Percentiles rank a stretch among this genome's conserved stretches.
These are phyloP conservation scores for Mamestra configurata DNA, from an alignment of 1,140 invertebrate genomes.

Conservation along the genomic window DNA sequence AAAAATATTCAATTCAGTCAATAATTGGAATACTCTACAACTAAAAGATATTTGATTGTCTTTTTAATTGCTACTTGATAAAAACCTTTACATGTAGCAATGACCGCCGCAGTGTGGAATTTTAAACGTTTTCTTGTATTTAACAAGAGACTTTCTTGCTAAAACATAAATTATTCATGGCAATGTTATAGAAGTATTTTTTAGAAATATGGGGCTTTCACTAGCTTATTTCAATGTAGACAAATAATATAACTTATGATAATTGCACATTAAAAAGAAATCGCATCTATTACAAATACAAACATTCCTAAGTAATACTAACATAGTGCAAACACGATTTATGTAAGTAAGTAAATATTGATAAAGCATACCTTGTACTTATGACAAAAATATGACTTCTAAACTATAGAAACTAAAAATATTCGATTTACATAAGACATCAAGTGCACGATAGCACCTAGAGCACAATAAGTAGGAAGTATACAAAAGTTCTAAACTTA, in stretches of 20 bases:
- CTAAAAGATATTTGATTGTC: background rate
- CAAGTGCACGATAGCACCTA: conserved; percentile 46
- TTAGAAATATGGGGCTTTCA: conserved; percentile 11
- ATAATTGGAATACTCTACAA: background rate
- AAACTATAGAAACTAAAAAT: conserved; percentile 26
- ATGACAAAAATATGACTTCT: conserved; percentile 27
- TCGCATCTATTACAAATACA: background rate
- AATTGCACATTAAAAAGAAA: conserved; percentile 4
- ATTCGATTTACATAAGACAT: conserved; percentile 25
- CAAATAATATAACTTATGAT: background rate
- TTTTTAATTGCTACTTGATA: background rate
- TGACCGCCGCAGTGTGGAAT: background rate
- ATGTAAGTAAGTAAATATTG: conserved; percentile 42
- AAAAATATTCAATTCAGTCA: too few relatives aligned
- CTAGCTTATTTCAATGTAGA: conserved; percentile 26
- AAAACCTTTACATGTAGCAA: background rate
- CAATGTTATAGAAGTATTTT: background rate
- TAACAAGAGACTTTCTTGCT: background rate
- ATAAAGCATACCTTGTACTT: conserved; percentile 43
- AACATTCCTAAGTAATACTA: conserved; percentile 40
- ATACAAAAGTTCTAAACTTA: conserved; percentile 38
- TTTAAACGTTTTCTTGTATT: background rate
- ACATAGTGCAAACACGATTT: conserved; percentile 22
- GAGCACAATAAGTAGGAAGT: conserved; percentile 46
- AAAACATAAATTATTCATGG: background rate